Evolutionary conservation across 1,140 invertebrate genomes (phyloP).

Genomic region (Polypedilum vanderplanki): DNA sequence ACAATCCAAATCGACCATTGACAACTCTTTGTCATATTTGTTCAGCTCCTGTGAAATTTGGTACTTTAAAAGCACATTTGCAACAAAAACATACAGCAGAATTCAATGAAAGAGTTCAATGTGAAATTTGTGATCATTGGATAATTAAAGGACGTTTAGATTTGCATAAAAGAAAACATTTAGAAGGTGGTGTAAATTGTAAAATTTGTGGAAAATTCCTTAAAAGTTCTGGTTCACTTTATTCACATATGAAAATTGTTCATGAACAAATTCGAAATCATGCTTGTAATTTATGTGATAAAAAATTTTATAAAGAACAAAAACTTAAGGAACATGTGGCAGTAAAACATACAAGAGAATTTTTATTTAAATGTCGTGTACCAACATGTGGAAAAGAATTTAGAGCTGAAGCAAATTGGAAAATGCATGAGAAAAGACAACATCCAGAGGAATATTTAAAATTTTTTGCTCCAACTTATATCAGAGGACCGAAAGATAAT

Average conservation of each 20-base stretch:
- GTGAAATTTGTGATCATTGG: neutral
- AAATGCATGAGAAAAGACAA: neutral
- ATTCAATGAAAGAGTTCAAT: neutral
- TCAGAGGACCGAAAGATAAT: neutral
- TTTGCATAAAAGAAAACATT: neutral
- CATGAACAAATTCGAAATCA: neutral
- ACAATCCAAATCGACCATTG: neutral
- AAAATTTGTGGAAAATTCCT: neutral
- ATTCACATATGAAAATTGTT: neutral
- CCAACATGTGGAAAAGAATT: neutral
- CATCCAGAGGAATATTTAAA: neutral
- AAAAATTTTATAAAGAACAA: neutral
- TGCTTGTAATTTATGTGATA: neutral
- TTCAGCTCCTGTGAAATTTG: neutral
- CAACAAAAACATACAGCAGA: neutral
- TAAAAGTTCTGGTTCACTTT: neutral
- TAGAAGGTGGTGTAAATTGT: neutral
- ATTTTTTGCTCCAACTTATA: neutral
- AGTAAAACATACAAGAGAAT: neutral
- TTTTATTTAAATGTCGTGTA: constrained; percentile 34
- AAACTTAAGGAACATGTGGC: neutral
- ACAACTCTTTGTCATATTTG: neutral
- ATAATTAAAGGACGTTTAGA: neutral
- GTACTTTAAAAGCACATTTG: neutral
- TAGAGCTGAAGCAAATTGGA: neutral